Percentiles rank a stretch among this genome's conserved stretches.
Conservation (phyloP, 1,140 invertebrate species). For the Babylonia areolata region DNA sequence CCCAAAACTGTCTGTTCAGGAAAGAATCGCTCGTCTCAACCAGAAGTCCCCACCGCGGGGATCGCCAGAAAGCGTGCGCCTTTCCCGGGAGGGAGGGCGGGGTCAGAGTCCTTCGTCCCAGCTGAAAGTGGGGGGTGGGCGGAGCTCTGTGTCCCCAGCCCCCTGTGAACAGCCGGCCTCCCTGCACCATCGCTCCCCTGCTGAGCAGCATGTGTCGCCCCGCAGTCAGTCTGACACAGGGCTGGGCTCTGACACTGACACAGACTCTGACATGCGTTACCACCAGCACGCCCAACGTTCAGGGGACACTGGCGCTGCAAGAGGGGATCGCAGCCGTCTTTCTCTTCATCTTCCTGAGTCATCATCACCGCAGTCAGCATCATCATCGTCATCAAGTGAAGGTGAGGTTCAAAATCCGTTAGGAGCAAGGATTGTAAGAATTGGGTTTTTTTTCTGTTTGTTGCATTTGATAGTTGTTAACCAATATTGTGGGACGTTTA, state of each 20-base stretch:
- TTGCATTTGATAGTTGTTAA: no score
- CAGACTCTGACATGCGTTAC: constrained; percentile 44
- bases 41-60: background rate
- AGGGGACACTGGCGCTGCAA: constrained; percentile 3
- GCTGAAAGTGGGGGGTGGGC: background rate
- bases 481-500: no score
- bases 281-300: background rate
- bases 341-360: constrained; percentile 24
- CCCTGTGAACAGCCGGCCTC: background rate
- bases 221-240: constrained; percentile 50
- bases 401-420: background rate
- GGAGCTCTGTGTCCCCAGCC: background rate
- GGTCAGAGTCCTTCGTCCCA: background rate
- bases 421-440: background rate
- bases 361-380: background rate
- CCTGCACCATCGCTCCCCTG: background rate
- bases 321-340: constrained; percentile 30
- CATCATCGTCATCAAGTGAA: background rate
- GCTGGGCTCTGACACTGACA: constrained; percentile 45
- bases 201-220: constrained; percentile 23
- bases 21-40: constrained; percentile 14
- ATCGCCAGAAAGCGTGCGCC: constrained; percentile 16
- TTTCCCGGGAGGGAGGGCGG: constrained; percentile 13
- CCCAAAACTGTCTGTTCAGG: constrained; percentile 1
- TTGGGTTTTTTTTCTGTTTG: background rate